phyloP scores from a whole-genome alignment of 2,888 invertebrate genomes.

The Rhyacophila evoluta region DNA sequence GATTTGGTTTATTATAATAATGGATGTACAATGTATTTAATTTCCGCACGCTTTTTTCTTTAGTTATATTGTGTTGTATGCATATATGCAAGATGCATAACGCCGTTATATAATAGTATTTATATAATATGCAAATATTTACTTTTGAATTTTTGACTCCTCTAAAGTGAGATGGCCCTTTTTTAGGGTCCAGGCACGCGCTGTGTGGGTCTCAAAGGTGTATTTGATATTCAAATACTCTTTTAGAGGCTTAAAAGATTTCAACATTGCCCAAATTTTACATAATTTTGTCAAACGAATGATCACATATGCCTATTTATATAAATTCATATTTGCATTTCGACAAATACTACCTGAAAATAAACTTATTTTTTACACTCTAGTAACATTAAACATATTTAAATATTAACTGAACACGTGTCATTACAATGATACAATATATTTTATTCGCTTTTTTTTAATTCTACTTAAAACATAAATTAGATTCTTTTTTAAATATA shows the following conservation, averaged over 20 bases:
- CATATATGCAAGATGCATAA: slow-evolving; percentile 32
- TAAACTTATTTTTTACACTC: no score
- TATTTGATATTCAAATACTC: slow-evolving; percentile 40
- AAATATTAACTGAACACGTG: no score
- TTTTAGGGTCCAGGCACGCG: slow-evolving; percentile 32
- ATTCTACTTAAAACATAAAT: no score
- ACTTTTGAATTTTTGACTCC: slow-evolving; percentile 32
- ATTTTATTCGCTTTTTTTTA: no score
- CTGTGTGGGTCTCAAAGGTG: slow-evolving; percentile 3
- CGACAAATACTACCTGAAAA: no score
- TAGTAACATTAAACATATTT: no score
- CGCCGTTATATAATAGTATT: not conserved
- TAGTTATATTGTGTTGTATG: slow-evolving; percentile 31
- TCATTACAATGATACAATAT: no score
- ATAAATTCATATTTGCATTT: no score
- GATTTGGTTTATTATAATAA: not conserved
- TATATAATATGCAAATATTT: slow-evolving; percentile 51
- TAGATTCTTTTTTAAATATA: no score
- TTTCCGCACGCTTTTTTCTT: slow-evolving; percentile 1
- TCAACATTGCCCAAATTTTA: slow-evolving; percentile 20
- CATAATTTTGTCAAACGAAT: not conserved
- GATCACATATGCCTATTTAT: no score
- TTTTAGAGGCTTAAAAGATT: not conserved
- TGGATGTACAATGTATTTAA: not conserved
- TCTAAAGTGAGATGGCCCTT: slow-evolving; percentile 2